Conservation (phyloP, 1,140 invertebrate species). For the Penaeus chinensis region DNA sequence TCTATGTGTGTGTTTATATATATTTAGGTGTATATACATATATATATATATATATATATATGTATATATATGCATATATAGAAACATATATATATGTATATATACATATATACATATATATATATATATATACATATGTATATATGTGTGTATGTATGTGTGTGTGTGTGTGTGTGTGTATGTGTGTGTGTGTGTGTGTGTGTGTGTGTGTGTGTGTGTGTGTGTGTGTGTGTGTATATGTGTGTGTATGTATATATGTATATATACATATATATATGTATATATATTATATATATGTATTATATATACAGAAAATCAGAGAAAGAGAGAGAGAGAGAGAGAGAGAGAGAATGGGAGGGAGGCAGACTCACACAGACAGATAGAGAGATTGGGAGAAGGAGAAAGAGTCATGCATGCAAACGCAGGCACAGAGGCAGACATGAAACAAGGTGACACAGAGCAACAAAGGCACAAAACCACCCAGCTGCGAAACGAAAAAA, state of each 20-base stretch:
- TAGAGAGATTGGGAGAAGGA: not conserved
- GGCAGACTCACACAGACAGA: too few relatives aligned
- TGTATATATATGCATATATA: not conserved
- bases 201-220: not conserved
- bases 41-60: too few relatives aligned
- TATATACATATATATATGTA: not conserved
- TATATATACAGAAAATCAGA: not conserved
- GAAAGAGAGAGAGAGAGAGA: too few relatives aligned
- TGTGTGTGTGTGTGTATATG: not conserved
- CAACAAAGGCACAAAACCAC: too few relatives aligned
- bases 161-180: not conserved
- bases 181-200: not conserved
- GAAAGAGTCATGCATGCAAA: not conserved
- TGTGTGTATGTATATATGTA: not conserved
- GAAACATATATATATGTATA: not conserved
- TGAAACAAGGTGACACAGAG: too few relatives aligned
- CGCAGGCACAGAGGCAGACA: too few relatives aligned
- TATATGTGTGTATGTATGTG: not conserved
- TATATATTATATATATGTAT: conserved; percentile 1
- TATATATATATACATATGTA: not conserved
- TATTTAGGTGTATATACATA: not conserved
- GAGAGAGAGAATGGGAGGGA: too few relatives aligned
- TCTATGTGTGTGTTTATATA: not conserved
- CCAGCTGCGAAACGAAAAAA: too few relatives aligned
- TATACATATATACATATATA: conserved; percentile 26